These are phyloP conservation scores for Leuciscus waleckii DNA, from an alignment of 2,797 vertebrate genomes.

Conservation along the genomic window DNA sequence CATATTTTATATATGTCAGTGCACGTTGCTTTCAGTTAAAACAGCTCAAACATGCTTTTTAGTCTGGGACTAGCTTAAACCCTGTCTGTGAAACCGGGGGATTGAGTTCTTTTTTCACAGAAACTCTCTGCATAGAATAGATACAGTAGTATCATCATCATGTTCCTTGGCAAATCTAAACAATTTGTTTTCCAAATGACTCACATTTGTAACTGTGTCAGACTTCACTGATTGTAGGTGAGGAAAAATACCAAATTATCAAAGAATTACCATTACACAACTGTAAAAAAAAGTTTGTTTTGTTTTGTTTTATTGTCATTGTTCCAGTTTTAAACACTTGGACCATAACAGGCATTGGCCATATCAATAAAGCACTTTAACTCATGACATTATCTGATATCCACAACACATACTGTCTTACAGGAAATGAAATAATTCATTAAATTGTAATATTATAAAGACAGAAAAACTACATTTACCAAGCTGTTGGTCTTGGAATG, in stretches of 20 bases:
- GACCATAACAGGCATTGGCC: slow-evolving; percentile 79
- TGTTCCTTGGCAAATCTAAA: neutral
- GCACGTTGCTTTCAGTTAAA: no score
- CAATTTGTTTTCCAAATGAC: neutral
- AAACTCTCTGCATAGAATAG: neutral
- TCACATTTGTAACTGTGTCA: neutral
- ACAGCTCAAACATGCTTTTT: neutral
- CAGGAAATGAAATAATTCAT: slow-evolving; percentile 62
- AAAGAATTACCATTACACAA: slow-evolving; percentile 57
- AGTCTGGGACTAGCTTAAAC: neutral
- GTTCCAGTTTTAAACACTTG: slow-evolving; percentile 75
- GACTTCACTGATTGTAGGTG: neutral
- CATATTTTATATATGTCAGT: neutral
- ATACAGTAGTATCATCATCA: neutral
- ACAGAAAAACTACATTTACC: slow-evolving; percentile 69
- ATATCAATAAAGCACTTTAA: slow-evolving; percentile 77
- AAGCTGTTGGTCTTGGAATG: slow-evolving; percentile 66
- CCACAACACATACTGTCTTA: slow-evolving; percentile 71
- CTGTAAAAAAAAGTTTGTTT: slow-evolving; percentile 74
- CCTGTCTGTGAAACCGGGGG: neutral
- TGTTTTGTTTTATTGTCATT: slow-evolving; percentile 74
- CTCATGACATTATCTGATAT: slow-evolving; percentile 66
- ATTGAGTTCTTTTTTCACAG: neutral
- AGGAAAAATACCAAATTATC: slow-evolving; percentile 47
- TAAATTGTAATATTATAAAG: slow-evolving; percentile 64